These are phyloP conservation scores for Leiothrix lutea DNA, from an alignment of 2,113 vertebrate genomes.

Conservation along the genomic window DNA sequence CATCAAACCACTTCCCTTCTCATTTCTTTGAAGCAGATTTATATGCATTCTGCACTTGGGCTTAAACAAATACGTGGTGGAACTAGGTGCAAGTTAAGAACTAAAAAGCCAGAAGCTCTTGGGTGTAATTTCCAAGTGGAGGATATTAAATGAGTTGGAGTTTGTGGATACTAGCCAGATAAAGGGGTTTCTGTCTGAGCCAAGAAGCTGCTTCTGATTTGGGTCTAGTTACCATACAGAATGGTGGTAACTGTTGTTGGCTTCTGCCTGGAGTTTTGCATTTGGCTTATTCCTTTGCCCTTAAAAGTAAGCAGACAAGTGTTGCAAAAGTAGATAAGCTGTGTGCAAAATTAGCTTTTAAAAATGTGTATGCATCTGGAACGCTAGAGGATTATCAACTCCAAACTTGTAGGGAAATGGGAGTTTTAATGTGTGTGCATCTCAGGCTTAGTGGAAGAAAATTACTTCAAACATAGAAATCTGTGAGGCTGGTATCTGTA, in stretches of 20 bases:
- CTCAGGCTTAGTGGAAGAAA: neutral
- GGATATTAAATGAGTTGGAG: constrained; percentile 20
- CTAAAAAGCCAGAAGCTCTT: constrained; percentile 30
- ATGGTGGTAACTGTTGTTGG: neutral
- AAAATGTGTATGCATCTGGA: neutral
- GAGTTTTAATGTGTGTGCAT: neutral
- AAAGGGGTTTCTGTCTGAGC: neutral
- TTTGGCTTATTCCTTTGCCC: neutral
- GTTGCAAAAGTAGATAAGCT: neutral
- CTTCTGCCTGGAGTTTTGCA: neutral
- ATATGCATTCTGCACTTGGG: neutral
- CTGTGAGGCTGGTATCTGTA: neutral
- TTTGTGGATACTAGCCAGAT: constrained; percentile 17
- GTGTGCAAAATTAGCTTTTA: neutral
- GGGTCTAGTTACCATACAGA: neutral
- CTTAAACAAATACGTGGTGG: constrained; percentile 22
- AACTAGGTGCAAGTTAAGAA: constrained; percentile 15
- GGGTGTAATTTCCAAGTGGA: neutral
- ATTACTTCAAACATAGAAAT: neutral
- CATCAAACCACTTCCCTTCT: constrained; percentile 37
- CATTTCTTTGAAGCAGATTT: constrained; percentile 41
- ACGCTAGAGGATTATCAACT: neutral
- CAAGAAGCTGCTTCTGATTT: constrained; percentile 38
- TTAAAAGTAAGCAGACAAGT: neutral
- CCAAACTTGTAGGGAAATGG: neutral